Evolutionary conservation across 2,888 invertebrate genomes (phyloP), one percentile per base, ranked within the genome.

Genomic region (Therioaphis trifolii): DNA sequence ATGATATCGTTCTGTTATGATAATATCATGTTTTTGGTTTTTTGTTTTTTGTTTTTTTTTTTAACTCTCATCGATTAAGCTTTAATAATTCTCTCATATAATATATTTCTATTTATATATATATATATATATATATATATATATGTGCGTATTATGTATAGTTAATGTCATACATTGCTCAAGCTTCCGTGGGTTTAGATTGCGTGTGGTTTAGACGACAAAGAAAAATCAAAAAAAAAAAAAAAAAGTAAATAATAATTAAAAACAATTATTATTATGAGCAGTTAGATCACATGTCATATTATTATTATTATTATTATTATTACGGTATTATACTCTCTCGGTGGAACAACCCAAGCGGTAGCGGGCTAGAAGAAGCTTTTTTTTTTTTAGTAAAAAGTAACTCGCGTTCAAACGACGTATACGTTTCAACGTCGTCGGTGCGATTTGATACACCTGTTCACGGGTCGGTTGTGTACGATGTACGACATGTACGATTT

Each of bases 141-240:
- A n/a, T n/a, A n/a, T n/a, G n/a, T n/a, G n/a, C n/a, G n/a, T n/a
- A n/a, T n/a, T n/a, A n/a, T n/a, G n/a, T n/a, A n/a, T n/a, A n/a
- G 76, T 76, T 76, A 76, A 43, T n/a, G n/a, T n/a, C 61, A 40
- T 4, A 61, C 24, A 63, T 11, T 14, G 24, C 14, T 75, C 46
- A 82, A 82, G 80, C 80, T 82, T 46, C 72, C 72, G 40, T 63
- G 2, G 35, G 82, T 82, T 82, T 82, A 82, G 82, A 82, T 72
- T 82, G 82, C 72, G 35, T 63, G 80, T n/a, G n/a, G n/a, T 71
- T 82, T 82, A 74, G 63, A 69, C 14, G 69, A 69, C 52, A 69
- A 74, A 72, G n/a, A 27, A 49, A 61, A 29, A 27, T 35, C 35
- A 71, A 52, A 29, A 29, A 21, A 29, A 46, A 5, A 9, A 27